Evolutionary conservation across 2,888 invertebrate genomes (phyloP), one percentile per base, ranked within the genome.

Genomic region (Xestia rhomboidea): DNA sequence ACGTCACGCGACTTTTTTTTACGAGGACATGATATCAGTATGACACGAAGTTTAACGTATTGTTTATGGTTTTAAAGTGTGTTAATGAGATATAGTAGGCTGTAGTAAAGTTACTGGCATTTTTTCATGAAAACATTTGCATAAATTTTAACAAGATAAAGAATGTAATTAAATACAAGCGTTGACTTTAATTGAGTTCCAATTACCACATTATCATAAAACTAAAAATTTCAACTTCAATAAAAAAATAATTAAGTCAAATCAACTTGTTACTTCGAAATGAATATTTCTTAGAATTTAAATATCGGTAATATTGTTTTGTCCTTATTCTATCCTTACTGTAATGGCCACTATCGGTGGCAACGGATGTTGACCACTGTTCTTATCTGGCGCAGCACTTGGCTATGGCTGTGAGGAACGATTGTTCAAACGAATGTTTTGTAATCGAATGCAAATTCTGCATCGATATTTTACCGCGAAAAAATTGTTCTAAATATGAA

Each of bases 1-100:
- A 91, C 84, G 94, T 94, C 96, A 96, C 96, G 96, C 96, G 91
- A 96, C 27, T 91, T 92, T 91, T 91, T 81, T 90, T 92, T 89
- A 89, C 82, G 87, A 84, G 51, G 79, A 51, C 79, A 71, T 64
- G 62, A 80, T 77, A 81, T 83, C 76, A 78, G 77, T 77, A 79
- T 82, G 77, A 77, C 83, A 81, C 71, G 66, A 34, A 57, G 62
- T 83, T 66, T 60, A 75, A 82, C 85, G 71, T 67, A 51, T 74
- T 74, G 34, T 79, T 81, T 76, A 77, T 74, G 68, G 68, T 86
- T 86, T 76, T 67, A 64, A 83, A 76, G 64, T 57, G n/a, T 67
- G 44, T 44, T 78, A 49, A 54, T 72, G 60, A 69, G 54, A 66
- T 84, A 67, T 46, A n/a, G 46, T 69, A 46, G n/a, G 38, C 41